These are phyloP conservation scores for Carduelis carduelis DNA, from an alignment of 2,797 vertebrate species.

Conservation along the genomic window DNA sequence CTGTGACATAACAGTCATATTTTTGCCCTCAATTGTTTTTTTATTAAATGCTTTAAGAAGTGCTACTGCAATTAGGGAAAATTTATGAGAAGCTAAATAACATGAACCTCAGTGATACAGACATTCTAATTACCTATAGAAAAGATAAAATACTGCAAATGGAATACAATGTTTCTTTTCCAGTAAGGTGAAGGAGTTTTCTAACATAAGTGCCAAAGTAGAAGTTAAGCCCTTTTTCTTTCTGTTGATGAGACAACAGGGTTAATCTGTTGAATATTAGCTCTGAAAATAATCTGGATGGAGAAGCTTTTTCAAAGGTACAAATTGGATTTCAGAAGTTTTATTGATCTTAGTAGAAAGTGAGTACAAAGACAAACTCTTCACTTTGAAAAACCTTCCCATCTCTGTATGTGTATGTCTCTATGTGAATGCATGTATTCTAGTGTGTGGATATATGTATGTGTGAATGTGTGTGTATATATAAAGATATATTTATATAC, in stretches of 20 bases:
- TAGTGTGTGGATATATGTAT: background rate
- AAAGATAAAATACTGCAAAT: background rate
- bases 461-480: fast-evolving
- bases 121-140: background rate
- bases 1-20: background rate
- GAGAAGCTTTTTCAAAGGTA: background rate
- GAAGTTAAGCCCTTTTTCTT: background rate
- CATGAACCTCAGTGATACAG: background rate
- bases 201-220: background rate
- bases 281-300: background rate
- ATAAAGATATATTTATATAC: fast-evolving
- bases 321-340: background rate
- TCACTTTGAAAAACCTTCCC: background rate
- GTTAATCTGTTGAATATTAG: background rate
- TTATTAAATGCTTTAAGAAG: background rate
- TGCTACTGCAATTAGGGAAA: background rate
- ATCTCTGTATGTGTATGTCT: background rate
- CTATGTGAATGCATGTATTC: background rate
- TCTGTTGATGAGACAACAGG: background rate
- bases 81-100: background rate
- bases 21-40: background rate
- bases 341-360: background rate
- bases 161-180: background rate
- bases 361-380: background rate
- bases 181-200: background rate